Percentiles rank a stretch among this genome's conserved stretches.
These are phyloP conservation scores for Corythornis cristatus DNA, from an alignment of 2,113 vertebrate genomes.

Conservation along the genomic window DNA sequence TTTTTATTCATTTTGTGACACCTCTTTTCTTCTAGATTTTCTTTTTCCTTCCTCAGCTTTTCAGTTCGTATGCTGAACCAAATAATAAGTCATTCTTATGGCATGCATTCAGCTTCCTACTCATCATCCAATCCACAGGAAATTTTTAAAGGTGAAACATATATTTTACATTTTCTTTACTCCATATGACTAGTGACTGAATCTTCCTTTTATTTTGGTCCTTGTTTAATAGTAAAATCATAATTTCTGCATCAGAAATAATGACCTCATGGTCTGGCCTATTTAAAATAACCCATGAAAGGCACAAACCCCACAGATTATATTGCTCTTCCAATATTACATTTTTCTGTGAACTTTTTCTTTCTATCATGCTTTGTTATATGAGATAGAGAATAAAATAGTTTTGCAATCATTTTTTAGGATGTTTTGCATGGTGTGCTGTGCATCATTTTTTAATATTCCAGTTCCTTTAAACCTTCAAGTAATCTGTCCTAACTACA, in stretches of 20 bases:
- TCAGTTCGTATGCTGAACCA: not conserved
- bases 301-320: not conserved
- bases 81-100: not conserved
- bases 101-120: not conserved
- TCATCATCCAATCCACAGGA: not conserved
- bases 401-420: slow-evolving; percentile 5
- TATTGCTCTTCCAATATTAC: not conserved
- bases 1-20: not conserved
- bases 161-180: not conserved
- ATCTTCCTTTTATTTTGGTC: not conserved
- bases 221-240: not conserved
- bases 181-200: not conserved
- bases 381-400: not conserved
- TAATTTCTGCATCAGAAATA: not conserved
- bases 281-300: slow-evolving; percentile 14
- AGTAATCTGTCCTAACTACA: not conserved
- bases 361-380: not conserved
- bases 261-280: not conserved
- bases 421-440: not conserved
- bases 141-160: not conserved
- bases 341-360: not conserved
- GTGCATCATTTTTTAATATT: not conserved
- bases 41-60: not conserved
- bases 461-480: slow-evolving; percentile 34
- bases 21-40: not conserved